Conservation (phyloP, 2,113 vertebrate genomes). For the Meriones unguiculatus region DNA sequence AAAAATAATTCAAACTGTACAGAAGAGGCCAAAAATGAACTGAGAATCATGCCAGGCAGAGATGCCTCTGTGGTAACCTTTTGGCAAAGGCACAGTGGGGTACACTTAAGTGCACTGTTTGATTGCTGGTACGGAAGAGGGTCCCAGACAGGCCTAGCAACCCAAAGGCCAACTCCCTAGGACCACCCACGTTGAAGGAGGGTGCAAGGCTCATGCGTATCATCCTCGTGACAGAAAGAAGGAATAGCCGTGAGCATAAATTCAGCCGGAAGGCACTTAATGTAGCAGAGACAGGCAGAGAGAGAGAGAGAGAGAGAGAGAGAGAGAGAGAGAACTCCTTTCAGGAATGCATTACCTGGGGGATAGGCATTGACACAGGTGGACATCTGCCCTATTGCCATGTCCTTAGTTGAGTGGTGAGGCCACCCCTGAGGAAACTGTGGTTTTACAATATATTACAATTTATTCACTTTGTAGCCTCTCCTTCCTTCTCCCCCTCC, state of each 20-base stretch:
- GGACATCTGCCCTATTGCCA: not conserved
- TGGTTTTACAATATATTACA: not conserved
- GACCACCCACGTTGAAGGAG: not conserved
- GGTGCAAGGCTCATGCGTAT: not conserved
- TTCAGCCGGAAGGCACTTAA: not conserved
- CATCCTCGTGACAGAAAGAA: not conserved
- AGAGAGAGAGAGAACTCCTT: not conserved
- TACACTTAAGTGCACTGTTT: not conserved
- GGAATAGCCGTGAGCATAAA: not conserved
- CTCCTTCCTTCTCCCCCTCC: too few species aligned
- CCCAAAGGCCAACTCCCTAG: not conserved
- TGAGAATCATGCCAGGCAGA: not conserved
- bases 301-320: too few species aligned
- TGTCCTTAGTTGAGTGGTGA: not conserved
- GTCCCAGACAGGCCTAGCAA: too few species aligned
- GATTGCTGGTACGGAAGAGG: not conserved
- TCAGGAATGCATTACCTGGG: not conserved
- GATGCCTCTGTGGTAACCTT: not conserved
- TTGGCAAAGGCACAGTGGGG: not conserved
- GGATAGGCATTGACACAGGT: not conserved
- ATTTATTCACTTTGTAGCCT: too few species aligned
- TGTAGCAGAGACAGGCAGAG: not conserved
- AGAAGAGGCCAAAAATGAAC: constrained; percentile 17
- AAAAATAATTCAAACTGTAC: constrained; percentile 15
- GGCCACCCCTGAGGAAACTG: not conserved